Evolutionary conservation across 2,797 vertebrate species (phyloP).

Genomic region (Myotis daubentonii): DNA sequence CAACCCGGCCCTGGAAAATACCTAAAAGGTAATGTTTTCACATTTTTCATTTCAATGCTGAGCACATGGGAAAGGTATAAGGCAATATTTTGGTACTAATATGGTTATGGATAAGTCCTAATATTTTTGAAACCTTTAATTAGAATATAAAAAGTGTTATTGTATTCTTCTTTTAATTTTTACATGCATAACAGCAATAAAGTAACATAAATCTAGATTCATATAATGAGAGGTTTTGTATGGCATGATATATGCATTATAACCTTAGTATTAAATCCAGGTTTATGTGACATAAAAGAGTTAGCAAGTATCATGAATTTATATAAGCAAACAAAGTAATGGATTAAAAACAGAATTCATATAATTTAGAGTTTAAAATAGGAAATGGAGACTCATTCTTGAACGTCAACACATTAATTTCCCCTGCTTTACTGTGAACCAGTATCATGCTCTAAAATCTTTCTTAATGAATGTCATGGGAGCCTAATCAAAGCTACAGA

Average conservation of each 20-base stretch:
- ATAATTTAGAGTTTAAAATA: background rate
- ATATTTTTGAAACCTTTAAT: background rate
- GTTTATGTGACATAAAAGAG: background rate
- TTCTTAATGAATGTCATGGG: background rate
- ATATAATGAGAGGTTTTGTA: background rate
- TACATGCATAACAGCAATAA: background rate
- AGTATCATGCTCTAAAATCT: background rate
- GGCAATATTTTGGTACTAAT: background rate
- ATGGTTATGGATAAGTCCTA: background rate
- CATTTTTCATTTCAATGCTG: background rate
- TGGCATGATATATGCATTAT: background rate
- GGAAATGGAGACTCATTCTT: background rate
- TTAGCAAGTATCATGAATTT: background rate
- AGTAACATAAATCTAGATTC: background rate
- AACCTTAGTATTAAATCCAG: background rate
- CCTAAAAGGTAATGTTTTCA: background rate
- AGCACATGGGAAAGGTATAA: background rate
- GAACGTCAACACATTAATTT: background rate
- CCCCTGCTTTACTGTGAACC: background rate
- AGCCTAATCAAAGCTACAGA: background rate
- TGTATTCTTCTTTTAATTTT: slow-evolving; percentile 17
- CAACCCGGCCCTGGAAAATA: background rate
- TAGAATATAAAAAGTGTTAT: background rate
- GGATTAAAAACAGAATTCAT: background rate
- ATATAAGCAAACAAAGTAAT: background rate